These are phyloP conservation scores for Epinephelus lanceolatus DNA, from an alignment of 2,113 vertebrate species.

Conservation along the genomic window DNA sequence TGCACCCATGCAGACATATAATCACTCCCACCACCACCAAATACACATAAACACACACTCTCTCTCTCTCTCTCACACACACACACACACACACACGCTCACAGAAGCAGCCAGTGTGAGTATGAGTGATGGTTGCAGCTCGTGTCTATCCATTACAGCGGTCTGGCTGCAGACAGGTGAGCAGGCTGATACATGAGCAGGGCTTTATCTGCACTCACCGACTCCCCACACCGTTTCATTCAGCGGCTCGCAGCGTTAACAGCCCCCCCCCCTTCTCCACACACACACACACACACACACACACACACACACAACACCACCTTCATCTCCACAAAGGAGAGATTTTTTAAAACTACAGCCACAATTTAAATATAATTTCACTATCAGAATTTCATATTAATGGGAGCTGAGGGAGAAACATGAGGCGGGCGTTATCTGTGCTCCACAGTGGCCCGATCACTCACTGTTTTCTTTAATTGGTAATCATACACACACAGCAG, in stretches of 20 bases:
- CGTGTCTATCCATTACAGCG: conserved; percentile 78
- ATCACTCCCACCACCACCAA: conserved; percentile 69
- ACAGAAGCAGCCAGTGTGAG: conserved; percentile 59
- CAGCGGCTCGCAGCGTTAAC: conserved; percentile 60
- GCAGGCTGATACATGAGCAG: conserved; percentile 83
- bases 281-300: conserved; percentile 30
- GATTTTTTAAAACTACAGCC: conserved; percentile 32
- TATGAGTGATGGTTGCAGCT: conserved; percentile 76
- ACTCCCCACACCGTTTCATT: conserved; percentile 73
- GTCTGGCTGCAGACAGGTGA: conserved; percentile 78
- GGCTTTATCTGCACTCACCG: conserved; percentile 79
- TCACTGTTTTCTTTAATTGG: conserved; percentile 53
- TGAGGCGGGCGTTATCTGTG: conserved; percentile 59
- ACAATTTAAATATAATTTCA: conserved; percentile 63
- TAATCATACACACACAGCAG: conserved; percentile 37
- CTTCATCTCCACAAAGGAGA: conserved; percentile 42
- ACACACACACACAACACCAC: conserved; percentile 31
- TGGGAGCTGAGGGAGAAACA: conserved; percentile 47
- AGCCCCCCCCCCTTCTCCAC: background rate
- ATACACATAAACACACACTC: background rate
- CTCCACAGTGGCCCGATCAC: conserved; percentile 40
- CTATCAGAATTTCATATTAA: conserved; percentile 53
- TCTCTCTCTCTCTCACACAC: background rate
- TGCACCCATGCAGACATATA: conserved; percentile 75
- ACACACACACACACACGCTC: conserved; percentile 26